These are phyloP conservation scores for Seladonia tumulorum DNA, from an alignment of 2,888 invertebrate species.

Conservation along the genomic window DNA sequence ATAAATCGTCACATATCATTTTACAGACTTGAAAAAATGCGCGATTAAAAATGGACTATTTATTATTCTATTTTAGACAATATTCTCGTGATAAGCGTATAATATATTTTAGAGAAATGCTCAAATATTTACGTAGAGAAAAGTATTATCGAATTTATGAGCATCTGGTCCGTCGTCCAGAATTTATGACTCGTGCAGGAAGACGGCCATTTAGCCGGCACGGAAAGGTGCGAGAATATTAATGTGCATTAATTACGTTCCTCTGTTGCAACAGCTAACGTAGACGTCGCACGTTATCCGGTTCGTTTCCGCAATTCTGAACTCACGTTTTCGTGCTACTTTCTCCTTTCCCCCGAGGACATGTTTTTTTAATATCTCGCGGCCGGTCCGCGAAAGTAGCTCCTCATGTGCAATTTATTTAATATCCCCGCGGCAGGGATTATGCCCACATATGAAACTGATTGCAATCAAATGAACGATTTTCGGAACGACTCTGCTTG, in stretches of 20 bases:
- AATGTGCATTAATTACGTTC: conserved; percentile 64
- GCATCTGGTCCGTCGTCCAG: neutral
- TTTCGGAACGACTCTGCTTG: conserved; percentile 25
- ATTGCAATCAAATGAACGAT: conserved; percentile 47
- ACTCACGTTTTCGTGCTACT: neutral
- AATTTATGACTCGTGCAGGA: conserved; percentile 39
- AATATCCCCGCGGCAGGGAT: conserved; percentile 15
- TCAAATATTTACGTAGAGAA: neutral
- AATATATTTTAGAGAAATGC: neutral
- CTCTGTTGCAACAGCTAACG: conserved; percentile 37
- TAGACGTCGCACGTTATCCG: conserved; percentile 51
- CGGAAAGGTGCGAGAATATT: conserved; percentile 27
- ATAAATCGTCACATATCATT: neutral
- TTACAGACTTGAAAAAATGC: neutral
- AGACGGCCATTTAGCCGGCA: conserved; percentile 17
- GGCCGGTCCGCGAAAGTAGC: neutral
- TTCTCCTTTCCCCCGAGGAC: neutral
- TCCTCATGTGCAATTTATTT: conserved; percentile 9
- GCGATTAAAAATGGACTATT: neutral
- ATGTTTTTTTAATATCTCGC: conserved; percentile 19
- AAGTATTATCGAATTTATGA: conserved; percentile 22
- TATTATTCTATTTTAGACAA: neutral
- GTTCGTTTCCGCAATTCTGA: conserved; percentile 40
- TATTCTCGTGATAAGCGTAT: neutral
- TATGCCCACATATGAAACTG: conserved; percentile 17